phyloP scores from a whole-genome alignment of 2,888 invertebrate species.

The Eurytoma adleriae region DNA sequence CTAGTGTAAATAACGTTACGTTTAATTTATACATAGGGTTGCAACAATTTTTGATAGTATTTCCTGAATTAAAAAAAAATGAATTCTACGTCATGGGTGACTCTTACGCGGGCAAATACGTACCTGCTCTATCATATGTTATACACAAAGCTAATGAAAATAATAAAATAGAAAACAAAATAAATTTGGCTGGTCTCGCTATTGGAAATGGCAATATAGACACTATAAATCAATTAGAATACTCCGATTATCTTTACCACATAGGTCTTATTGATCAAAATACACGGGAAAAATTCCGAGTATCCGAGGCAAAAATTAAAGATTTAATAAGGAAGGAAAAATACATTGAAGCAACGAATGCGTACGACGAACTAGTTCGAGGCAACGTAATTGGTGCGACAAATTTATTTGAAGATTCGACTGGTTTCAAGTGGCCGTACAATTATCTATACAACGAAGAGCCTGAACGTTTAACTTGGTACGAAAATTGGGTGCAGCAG shows the following conservation, averaged over 20 bases:
- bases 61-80: constrained; percentile 82
- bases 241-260: constrained; percentile 88
- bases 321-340: constrained; percentile 81
- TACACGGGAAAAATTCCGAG: constrained; percentile 80
- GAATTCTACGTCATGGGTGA: constrained; percentile 94
- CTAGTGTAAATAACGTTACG: constrained; percentile 88
- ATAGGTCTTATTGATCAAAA: constrained; percentile 84
- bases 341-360: constrained; percentile 83
- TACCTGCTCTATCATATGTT: constrained; percentile 86
- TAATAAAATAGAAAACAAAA: constrained; percentile 78
- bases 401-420: constrained; percentile 82
- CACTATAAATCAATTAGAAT: constrained; percentile 86
- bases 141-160: constrained; percentile 82
- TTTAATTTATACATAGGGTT: constrained; percentile 86
- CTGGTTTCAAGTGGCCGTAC: constrained; percentile 87
- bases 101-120: constrained; percentile 90
- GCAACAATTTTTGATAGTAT: constrained; percentile 89
- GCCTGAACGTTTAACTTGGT: constrained; percentile 77
- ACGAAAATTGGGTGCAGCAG: constrained; percentile 81
- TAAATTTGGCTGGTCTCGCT: constrained; percentile 84
- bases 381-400: constrained; percentile 81
- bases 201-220: constrained; percentile 91
- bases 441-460: constrained; percentile 84
- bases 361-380: constrained; percentile 85
- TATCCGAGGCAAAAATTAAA: constrained; percentile 80